Evolutionary conservation across 2,797 vertebrate species (phyloP).

Genomic region (Philypnodon macrostomus): DNA sequence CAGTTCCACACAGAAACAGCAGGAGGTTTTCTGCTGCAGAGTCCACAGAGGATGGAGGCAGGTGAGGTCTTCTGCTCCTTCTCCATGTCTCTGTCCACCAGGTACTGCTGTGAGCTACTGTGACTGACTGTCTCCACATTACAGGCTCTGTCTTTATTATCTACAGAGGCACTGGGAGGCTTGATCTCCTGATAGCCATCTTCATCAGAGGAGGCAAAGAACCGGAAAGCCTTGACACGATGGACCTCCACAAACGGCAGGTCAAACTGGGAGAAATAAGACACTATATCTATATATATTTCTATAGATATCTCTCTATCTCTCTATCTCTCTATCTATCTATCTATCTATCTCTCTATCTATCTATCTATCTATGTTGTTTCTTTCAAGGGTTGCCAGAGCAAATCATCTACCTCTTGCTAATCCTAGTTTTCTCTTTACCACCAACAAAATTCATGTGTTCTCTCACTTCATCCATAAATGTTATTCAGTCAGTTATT

Average conservation of each 20-base stretch:
- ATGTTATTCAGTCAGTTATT: too few relatives aligned
- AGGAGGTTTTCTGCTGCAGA: conserved; percentile 68
- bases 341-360: too few relatives aligned
- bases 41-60: conserved; percentile 56
- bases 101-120: conserved; percentile 60
- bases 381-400: too few relatives aligned
- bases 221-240: conserved; percentile 78
- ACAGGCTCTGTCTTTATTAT: conserved; percentile 25
- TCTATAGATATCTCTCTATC: too few relatives aligned
- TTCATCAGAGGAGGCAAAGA: conserved; percentile 56
- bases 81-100: conserved; percentile 34
- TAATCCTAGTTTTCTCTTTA: too few relatives aligned
- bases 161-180: neutral
- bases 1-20: conserved; percentile 82
- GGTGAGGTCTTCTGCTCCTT: conserved; percentile 30
- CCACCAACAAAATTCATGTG: too few relatives aligned
- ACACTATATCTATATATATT: too few relatives aligned
- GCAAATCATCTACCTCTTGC: too few relatives aligned
- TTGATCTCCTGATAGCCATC: conserved; percentile 35
- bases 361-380: too few relatives aligned
- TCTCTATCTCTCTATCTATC: too few relatives aligned
- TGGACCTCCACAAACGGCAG: conserved; percentile 84
- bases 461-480: too few relatives aligned
- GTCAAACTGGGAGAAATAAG: conserved; percentile 74
- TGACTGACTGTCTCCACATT: conserved; percentile 31